Conservation (phyloP, 2,113 vertebrate species). For the Neogale vison region DNA sequence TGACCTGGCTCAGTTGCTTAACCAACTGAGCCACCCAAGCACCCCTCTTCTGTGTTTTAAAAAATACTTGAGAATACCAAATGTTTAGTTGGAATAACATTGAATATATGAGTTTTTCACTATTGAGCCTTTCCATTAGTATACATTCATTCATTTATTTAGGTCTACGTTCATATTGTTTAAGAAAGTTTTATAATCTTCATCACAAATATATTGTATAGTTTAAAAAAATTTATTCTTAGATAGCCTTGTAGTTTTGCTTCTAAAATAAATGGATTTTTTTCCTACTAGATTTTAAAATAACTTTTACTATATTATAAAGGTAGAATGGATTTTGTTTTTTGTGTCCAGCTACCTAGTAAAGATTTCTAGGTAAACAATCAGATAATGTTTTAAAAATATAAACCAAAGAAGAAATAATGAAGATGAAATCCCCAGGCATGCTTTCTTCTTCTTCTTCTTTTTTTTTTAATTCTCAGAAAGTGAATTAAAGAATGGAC, state of each 20-base stretch:
- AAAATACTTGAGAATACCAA: neutral
- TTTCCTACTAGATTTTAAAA: neutral
- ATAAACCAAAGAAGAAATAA: neutral
- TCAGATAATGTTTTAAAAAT: neutral
- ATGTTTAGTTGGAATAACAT: neutral
- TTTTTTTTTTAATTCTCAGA: neutral
- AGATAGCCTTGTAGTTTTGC: neutral
- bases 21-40: neutral
- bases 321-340: neutral
- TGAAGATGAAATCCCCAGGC: neutral
- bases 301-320: neutral
- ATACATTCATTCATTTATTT: neutral
- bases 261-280: neutral
- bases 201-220: neutral
- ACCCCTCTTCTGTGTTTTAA: neutral
- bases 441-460: neutral
- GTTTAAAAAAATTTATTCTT: neutral
- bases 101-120: neutral
- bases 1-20: too few relatives aligned
- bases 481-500: neutral
- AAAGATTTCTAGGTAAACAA: neutral
- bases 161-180: neutral
- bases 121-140: neutral
- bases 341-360: neutral
- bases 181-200: slow-evolving; percentile 11